These are phyloP conservation scores for Theretra japonica DNA, from an alignment of 2,888 invertebrate genomes.

Conservation along the genomic window DNA sequence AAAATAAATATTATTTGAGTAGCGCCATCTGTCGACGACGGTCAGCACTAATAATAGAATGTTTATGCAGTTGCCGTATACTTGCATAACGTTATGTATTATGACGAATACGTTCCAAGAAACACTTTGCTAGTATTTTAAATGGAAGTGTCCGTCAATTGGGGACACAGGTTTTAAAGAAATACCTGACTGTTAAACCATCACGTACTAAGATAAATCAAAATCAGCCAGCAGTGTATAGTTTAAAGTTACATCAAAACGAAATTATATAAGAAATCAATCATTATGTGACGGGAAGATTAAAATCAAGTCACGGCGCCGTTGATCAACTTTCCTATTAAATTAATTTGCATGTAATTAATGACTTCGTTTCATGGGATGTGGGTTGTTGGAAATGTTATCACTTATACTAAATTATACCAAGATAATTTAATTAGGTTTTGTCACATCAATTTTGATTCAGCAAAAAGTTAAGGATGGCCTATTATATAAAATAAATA, in stretches of 20 bases:
- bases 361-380: too few relatives aligned
- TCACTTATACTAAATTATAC: too few relatives aligned
- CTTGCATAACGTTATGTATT: slow-evolving; percentile 1
- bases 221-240: background rate
- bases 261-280: background rate
- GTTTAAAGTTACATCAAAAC: background rate
- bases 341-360: slow-evolving; percentile 3
- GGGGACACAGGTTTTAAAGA: too few relatives aligned
- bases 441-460: too few relatives aligned
- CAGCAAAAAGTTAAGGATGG: too few relatives aligned
- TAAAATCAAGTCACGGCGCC: background rate
- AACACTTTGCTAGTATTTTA: background rate
- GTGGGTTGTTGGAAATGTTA: too few relatives aligned
- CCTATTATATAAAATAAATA: too few relatives aligned
- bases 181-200: too few relatives aligned
- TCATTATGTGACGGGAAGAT: background rate
- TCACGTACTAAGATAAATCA: background rate
- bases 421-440: too few relatives aligned
- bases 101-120: background rate
- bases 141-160: too few relatives aligned
- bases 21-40: background rate
- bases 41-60: background rate
- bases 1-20: background rate
- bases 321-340: background rate
- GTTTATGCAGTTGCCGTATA: background rate